These are phyloP conservation scores for Dicranocentrus wangi DNA, from an alignment of 2,888 invertebrate genomes.

Conservation along the genomic window DNA sequence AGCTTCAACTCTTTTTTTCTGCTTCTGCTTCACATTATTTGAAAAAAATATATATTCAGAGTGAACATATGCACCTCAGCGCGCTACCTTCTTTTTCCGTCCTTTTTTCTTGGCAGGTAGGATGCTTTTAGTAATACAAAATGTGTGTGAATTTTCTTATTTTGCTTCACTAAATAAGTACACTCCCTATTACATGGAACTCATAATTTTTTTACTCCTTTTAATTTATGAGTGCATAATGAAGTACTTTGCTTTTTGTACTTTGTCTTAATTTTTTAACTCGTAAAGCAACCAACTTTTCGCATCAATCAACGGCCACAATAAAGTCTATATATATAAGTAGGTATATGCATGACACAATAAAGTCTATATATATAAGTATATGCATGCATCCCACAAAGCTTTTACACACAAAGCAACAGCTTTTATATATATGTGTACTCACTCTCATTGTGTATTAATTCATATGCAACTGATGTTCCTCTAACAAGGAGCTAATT, in stretches of 20 bases:
- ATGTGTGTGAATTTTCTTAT: conserved; percentile 53
- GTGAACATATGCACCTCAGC: neutral
- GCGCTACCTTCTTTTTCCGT: neutral
- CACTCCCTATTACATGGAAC: conserved; percentile 15
- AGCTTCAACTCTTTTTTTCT: too few species aligned
- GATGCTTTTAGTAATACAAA: conserved; percentile 1
- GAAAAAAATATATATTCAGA: neutral
- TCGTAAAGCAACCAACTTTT: conserved; percentile 31
- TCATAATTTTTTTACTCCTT: conserved; percentile 13
- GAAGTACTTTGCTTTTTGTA: conserved; percentile 34
- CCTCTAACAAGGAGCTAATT: conserved; percentile 55
- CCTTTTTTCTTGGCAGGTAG: too few species aligned
- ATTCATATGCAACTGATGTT: conserved; percentile 36
- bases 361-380: too few species aligned
- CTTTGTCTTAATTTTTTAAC: conserved; percentile 46
- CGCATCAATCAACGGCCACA: conserved; percentile 42
- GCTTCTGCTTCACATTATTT: too few species aligned
- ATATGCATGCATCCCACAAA: too few species aligned
- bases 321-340: neutral
- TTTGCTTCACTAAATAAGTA: conserved; percentile 42
- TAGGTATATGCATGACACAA: too few species aligned
- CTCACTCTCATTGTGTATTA: conserved; percentile 1
- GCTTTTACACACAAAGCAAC: too few species aligned
- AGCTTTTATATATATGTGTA: neutral
- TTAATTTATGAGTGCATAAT: conserved; percentile 50